A percentile compares a stretch with the other conserved stretches of the same genome.
Conservation (phyloP, 1,140 invertebrate species). For the Heliconius melpomene region DNA sequence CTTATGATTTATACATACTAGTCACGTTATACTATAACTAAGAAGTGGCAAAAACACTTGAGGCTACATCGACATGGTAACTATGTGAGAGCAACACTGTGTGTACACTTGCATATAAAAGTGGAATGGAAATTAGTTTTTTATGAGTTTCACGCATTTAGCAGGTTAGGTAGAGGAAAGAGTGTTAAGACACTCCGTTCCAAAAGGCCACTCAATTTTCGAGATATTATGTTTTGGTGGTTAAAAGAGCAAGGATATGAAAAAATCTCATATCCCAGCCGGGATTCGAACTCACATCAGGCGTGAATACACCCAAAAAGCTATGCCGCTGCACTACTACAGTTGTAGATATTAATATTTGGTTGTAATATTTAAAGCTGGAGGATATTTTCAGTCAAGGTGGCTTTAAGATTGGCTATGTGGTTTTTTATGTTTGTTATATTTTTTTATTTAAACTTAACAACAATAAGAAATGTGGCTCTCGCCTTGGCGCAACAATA, state of each 20-base stretch:
- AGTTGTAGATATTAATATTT: no score
- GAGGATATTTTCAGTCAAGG: no score
- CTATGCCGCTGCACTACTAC: no score
- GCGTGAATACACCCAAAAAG: no score
- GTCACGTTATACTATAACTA: background rate
- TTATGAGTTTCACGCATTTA: background rate
- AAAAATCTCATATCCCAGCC: no score
- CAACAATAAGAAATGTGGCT: background rate
- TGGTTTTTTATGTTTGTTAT: no score
- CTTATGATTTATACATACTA: slow-evolving; percentile 1
- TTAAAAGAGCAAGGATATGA: no score
- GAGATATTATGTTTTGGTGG: background rate
- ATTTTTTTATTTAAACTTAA: no score
- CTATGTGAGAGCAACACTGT: background rate
- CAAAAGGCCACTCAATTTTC: no score
- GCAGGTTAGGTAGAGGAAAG: background rate
- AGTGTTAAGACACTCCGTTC: background rate
- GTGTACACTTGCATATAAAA: background rate
- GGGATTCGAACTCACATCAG: no score
- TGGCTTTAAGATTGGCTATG: no score
- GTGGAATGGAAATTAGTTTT: background rate
- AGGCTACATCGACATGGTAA: background rate
- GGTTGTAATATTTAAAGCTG: no score
- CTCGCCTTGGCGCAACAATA: background rate
- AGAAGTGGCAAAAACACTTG: slow-evolving; percentile 14